Evolutionary conservation across 2,888 invertebrate species (phyloP).

Genomic region (Pyrocoelia pectoralis): DNA sequence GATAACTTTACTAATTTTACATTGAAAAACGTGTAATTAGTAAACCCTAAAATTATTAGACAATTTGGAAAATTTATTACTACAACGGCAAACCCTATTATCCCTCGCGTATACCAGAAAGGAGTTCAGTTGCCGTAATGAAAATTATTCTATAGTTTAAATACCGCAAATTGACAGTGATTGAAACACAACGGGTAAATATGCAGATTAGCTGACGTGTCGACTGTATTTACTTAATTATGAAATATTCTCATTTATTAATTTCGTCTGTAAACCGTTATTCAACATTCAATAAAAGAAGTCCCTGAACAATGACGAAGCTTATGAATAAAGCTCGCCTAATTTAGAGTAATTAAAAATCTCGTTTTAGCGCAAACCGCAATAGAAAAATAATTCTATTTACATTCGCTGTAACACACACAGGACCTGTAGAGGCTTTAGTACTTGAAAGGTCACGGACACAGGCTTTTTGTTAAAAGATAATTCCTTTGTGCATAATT

Average conservation of each 20-base stretch:
- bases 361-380: too few relatives aligned
- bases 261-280: too few relatives aligned
- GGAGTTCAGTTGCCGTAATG: conserved; percentile 29
- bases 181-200: conserved; percentile 35
- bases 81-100: conserved; percentile 18
- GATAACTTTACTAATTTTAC: conserved; percentile 34
- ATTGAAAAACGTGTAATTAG: conserved; percentile 29
- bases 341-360: too few relatives aligned
- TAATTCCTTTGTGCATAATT: too few relatives aligned
- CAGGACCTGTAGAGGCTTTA: too few relatives aligned
- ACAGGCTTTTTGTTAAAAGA: too few relatives aligned
- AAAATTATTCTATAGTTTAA: conserved; percentile 37
- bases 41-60: conserved; percentile 28
- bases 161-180: conserved; percentile 37
- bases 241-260: not conserved
- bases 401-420: too few relatives aligned
- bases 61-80: conserved; percentile 23
- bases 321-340: too few relatives aligned
- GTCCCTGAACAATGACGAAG: too few relatives aligned
- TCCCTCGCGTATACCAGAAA: conserved; percentile 14
- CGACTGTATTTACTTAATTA: conserved; percentile 15
- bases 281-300: not conserved
- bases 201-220: conserved; percentile 27
- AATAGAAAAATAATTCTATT: too few relatives aligned
- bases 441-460: too few relatives aligned